Evolutionary conservation across 92 coral and sea anemone genomes (phyloP).

Genomic region (Epizoanthus stellaris): DNA sequence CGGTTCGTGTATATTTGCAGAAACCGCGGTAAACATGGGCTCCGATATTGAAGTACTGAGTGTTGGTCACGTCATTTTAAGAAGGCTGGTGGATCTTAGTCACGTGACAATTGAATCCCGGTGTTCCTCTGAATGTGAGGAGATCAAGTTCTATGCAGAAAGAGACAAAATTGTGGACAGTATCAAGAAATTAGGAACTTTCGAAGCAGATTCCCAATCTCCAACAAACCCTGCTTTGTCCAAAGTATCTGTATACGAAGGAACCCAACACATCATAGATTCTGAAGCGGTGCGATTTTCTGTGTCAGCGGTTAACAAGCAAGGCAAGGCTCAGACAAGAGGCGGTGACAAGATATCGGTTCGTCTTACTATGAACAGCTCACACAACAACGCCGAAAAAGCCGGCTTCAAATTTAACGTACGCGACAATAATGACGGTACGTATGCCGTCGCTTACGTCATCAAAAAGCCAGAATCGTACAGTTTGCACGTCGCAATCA

Average conservation of each 20-base stretch:
- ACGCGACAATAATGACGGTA: constrained; percentile 70
- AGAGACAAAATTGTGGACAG: constrained; percentile 42
- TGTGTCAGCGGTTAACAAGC: constrained; percentile 72
- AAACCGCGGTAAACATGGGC: constrained; percentile 61
- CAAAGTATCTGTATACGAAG: constrained; percentile 41
- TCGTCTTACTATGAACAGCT: constrained; percentile 47
- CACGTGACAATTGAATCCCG: constrained; percentile 44
- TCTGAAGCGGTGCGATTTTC: constrained; percentile 71
- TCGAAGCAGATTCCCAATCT: constrained; percentile 34
- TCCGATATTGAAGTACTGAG: constrained; percentile 67
- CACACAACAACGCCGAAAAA: constrained; percentile 59
- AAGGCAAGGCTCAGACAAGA: constrained; percentile 62
- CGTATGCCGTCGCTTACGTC: constrained; percentile 70
- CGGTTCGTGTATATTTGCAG: constrained; percentile 67
- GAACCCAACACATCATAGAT: constrained; percentile 61
- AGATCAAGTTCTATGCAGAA: constrained; percentile 42
- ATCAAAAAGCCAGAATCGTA: constrained; percentile 71
- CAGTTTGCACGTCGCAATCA: constrained; percentile 61
- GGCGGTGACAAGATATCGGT: constrained; percentile 71
- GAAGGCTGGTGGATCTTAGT: constrained; percentile 49
- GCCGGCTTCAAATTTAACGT: constrained; percentile 68
- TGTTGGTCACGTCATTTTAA: constrained; percentile 58
- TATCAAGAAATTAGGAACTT: constrained; percentile 32
- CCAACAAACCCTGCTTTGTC: constrained; percentile 70
- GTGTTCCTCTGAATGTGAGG: not conserved